A percentile compares a stretch with the other conserved stretches of the same genome.
Conservation (phyloP, 2,888 invertebrate species). For the Dicyrtomina minuta region DNA sequence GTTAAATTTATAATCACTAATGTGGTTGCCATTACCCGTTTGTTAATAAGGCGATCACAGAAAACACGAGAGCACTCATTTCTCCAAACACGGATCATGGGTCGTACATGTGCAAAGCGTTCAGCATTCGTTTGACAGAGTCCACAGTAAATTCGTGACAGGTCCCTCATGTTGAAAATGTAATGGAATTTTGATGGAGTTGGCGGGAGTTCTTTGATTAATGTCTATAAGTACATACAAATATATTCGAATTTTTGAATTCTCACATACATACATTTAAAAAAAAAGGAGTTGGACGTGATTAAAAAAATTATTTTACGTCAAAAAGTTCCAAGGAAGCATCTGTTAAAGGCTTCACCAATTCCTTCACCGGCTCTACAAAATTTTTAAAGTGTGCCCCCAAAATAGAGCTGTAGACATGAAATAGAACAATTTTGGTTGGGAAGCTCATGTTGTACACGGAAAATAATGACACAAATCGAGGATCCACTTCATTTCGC, state of each 20-base stretch:
- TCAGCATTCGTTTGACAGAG: constrained; percentile 73
- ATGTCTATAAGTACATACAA: too few species aligned
- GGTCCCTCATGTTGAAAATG: constrained; percentile 87
- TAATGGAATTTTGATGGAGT: constrained; percentile 94
- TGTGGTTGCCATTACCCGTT: constrained; percentile 60
- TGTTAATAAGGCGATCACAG: constrained; percentile 78
- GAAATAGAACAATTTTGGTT: constrained; percentile 71
- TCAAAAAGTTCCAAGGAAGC: constrained; percentile 82
- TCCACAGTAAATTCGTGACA: constrained; percentile 81
- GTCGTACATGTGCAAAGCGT: constrained; percentile 67
- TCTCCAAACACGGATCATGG: constrained; percentile 82
- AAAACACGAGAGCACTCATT: constrained; percentile 86
- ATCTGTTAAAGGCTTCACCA: constrained; percentile 69
- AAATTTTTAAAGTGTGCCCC: constrained; percentile 74
- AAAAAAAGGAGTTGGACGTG: too few species aligned
- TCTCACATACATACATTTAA: too few species aligned
- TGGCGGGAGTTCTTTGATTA: constrained; percentile 77
- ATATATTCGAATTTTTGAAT: too few species aligned
- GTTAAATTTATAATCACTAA: neutral
- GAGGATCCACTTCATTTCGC: constrained; percentile 76
- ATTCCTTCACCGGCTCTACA: constrained; percentile 65
- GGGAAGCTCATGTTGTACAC: constrained; percentile 85
- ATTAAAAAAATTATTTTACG: constrained; percentile 61
- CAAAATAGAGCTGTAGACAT: constrained; percentile 81
- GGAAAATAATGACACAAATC: constrained; percentile 88